Evolutionary conservation across 1,140 invertebrate species (phyloP).

Genomic region (Neocloeon triangulifer): DNA sequence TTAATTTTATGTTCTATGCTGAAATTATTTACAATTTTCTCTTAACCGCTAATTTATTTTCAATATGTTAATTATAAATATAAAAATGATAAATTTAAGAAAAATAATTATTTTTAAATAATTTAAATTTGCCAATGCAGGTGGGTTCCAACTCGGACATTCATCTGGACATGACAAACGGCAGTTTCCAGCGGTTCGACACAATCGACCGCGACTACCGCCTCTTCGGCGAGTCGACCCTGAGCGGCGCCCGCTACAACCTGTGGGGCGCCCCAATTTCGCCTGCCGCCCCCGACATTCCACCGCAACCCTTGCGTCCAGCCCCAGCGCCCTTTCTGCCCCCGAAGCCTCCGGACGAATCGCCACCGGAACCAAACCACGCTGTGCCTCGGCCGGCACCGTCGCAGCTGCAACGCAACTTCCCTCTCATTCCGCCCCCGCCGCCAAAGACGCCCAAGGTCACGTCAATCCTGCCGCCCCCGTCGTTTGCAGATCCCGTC

Average conservation of each 20-base stretch:
- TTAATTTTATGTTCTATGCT: too few relatives aligned
- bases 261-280: slow-evolving; percentile 7
- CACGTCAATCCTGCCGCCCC: slow-evolving; percentile 6
- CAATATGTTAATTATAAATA: too few relatives aligned
- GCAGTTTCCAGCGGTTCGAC: slow-evolving; percentile 43
- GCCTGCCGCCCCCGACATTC: slow-evolving; percentile 15
- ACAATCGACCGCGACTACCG: slow-evolving; percentile 18
- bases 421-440: neutral
- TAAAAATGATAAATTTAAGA: too few relatives aligned
- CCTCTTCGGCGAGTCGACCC: slow-evolving; percentile 1
- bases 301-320: slow-evolving; percentile 27
- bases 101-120: too few relatives aligned
- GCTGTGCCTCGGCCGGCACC: too few relatives aligned
- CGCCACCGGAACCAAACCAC: too few relatives aligned
- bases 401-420: slow-evolving; percentile 1
- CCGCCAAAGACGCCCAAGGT: neutral
- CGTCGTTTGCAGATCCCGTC: slow-evolving; percentile 13
- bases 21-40: too few relatives aligned
- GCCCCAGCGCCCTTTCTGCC: slow-evolving; percentile 18
- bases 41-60: too few relatives aligned
- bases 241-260: slow-evolving; percentile 9
- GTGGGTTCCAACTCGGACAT: slow-evolving; percentile 41
- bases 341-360: slow-evolving; percentile 10
- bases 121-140: too few relatives aligned
- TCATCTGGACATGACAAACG: slow-evolving; percentile 27